Base-by-base conservation (phyloP, 2,113 vertebrate species). In the Galeopterus variegatus region DNA sequence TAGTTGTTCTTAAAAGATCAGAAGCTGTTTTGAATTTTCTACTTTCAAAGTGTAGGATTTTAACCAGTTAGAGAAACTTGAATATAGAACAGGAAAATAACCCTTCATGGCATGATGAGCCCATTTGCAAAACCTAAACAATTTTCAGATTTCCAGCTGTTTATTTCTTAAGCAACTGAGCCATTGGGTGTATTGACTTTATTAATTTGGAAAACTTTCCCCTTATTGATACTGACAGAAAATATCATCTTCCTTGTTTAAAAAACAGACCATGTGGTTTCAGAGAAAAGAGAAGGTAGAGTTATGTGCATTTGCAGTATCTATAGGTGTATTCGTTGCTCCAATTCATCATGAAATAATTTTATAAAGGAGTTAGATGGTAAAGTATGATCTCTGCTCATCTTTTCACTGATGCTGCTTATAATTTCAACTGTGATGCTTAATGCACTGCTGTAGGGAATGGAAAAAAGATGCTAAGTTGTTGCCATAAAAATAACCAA, bases 1-100 rank as follows among this genome's bases (percentile, higher is more conserved):
- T 85, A 36, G 24, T 50, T 79, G 23, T 70, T 45, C 31, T 89
- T 90, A 72, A 77, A 83, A 95, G 70, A 81, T 45, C 23, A 79
- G 56, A 96, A 81, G 19, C 54, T 87, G 7, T 75, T 90, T 81
- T 60, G n/a, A 70, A 62, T 6, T 80, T 94, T 94, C 93, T 92
- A 33, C 62, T 90, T 88, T 50, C 18, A 80, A 79, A 79, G n/a
- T 23, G 6, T 41, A 64, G 64, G 75, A 12, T 88, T 93, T 95
- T 96, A 87, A 86, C 26, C 64, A 33, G 11, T 65, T 60, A 41
- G 85, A 86, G 31, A 87, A 95, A 95, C n/a, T 75, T 67, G 79
- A 50, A 28, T 73, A 56, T 33, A 77, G 52, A 82, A 79, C 28
- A 21, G n/a, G 28, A 36, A 80, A 73, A 23, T 36, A 79, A 69